A percentile compares a stretch with the other conserved stretches of the same genome.
Conservation (phyloP, 35 echinoderm and acorn worm genomes). For the Acanthaster planci region DNA sequence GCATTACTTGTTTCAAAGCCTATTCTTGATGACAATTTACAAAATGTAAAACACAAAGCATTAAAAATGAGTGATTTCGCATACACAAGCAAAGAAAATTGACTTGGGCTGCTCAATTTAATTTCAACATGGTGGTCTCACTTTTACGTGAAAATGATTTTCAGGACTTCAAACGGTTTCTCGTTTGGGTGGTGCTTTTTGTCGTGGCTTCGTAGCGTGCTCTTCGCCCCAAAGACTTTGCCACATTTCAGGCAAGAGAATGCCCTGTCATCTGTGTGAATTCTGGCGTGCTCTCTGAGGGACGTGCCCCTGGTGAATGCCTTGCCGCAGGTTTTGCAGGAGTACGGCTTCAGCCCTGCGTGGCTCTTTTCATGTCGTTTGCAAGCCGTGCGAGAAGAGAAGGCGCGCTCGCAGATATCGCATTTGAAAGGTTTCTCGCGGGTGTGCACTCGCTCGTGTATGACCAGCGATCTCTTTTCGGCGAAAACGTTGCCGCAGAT, state of each 20-base stretch:
- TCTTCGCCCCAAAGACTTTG: slow-evolving; percentile 9
- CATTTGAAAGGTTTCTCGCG: slow-evolving; percentile 46
- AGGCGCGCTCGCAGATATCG: slow-evolving; percentile 51
- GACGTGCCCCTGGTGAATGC: slow-evolving; percentile 41
- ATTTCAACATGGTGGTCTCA: no score
- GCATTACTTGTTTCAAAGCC: no score
- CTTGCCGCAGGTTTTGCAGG: slow-evolving; percentile 51
- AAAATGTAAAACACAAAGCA: no score
- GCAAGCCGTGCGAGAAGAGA: slow-evolving; percentile 47
- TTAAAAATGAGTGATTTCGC: no score
- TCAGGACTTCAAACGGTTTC: slow-evolving; percentile 17
- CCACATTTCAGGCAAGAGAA: slow-evolving; percentile 5
- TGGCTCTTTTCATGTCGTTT: slow-evolving; percentile 60
- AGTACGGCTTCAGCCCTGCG: slow-evolving; percentile 66
- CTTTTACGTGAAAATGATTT: slow-evolving; percentile 17
- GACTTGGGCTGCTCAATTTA: no score
- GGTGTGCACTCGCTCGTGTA: slow-evolving; percentile 68
- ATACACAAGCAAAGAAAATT: no score
- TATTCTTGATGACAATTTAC: no score
- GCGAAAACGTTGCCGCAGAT: slow-evolving; percentile 26
- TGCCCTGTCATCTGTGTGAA: not conserved
- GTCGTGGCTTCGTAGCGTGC: slow-evolving; percentile 1
- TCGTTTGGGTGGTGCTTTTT: slow-evolving; percentile 4
- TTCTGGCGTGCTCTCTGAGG: not conserved
- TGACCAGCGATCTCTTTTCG: slow-evolving; percentile 25